Evolutionary conservation across 2,797 vertebrate genomes (phyloP), one percentile per base, ranked within the genome.

Genomic region (Acrocephalus scirpaceus): DNA sequence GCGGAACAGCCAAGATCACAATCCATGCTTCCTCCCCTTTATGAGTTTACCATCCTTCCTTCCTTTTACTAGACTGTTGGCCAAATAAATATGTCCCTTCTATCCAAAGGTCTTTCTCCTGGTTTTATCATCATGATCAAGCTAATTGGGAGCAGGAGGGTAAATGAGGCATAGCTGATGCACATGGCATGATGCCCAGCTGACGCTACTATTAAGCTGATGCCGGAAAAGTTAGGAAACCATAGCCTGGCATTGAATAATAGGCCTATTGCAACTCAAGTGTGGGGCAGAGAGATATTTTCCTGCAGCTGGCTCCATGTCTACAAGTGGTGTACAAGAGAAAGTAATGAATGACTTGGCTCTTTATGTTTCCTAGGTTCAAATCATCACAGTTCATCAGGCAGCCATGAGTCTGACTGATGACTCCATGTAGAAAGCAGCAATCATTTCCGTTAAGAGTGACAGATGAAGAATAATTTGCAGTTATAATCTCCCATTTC

Each of bases 151-250:
- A 95, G 91, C 92, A 95, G 93, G 73, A 95, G 86, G 90, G 94
- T 96, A 97, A 97, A 97, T 95, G 95, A 96, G 90, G 94, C 94
- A 93, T 95, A 93, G 95, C 92, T 66, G 91, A 96, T 96, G 83
- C 54, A 54, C 29, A 16, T 80, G 94, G 92, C 74, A 89, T 71
- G 76, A 90, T 94, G 94, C 96, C 95, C 94, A 92, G 90, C 81
- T 96, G 94, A 95, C 20, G 9, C 93, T 95, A 88, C 89, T 94
- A 53, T 92, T 90, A 76, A 97, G 81, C 80, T 86, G 90, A 94
- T 97, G 97, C 97, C 96, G 91, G 95, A 96, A 97, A 97, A 97
- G 88, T 96, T 97, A 92, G 92, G 94, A 92, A 96, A 85, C 86
- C 90, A 65, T 77, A 92, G 90, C 88, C 74, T 90, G 93, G 91